These are phyloP conservation scores for Drosophila greeni DNA, from an alignment of 2,888 invertebrate genomes.

Conservation along the genomic window DNA sequence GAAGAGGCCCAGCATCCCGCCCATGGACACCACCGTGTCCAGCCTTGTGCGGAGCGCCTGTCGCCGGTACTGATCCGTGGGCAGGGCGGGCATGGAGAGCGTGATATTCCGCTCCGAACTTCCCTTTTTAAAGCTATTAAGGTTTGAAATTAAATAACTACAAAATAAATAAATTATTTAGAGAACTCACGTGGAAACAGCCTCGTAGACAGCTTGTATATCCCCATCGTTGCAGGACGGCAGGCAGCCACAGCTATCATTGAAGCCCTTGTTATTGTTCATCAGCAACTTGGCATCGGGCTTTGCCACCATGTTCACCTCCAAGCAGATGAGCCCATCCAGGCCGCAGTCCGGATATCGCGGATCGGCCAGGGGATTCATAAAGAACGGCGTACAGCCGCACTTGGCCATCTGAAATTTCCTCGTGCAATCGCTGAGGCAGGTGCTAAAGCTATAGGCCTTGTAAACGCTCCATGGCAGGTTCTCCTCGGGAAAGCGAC, in stretches of 20 bases:
- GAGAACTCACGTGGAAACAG: conserved; percentile 45
- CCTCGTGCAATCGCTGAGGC: conserved; percentile 84
- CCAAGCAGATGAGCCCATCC: conserved; percentile 83
- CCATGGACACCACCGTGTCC: conserved; percentile 81
- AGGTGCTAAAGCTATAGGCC: conserved; percentile 86
- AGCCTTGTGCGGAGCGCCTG: conserved; percentile 79
- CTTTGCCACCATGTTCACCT: conserved; percentile 50
- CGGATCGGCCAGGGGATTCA: conserved; percentile 80
- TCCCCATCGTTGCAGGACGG: conserved; percentile 86
- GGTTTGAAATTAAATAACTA: neutral
- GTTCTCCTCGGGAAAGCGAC: conserved; percentile 84
- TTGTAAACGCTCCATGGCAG: conserved; percentile 81
- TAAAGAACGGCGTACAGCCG: conserved; percentile 84
- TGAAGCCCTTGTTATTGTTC: conserved; percentile 12
- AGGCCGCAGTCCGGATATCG: conserved; percentile 80
- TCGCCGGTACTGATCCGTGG: conserved; percentile 79
- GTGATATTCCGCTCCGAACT: conserved; percentile 55
- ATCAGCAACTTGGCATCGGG: conserved; percentile 80
- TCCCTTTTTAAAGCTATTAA: conserved; percentile 37
- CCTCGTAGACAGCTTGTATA: conserved; percentile 79
- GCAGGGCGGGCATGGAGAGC: conserved; percentile 69
- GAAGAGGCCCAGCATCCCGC: conserved; percentile 82
- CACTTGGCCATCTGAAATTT: conserved; percentile 82
- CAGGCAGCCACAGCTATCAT: conserved; percentile 81
- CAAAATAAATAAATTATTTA: no score